Base-by-base conservation (phyloP, 2,888 invertebrate species). In the Thumatha senex region DNA sequence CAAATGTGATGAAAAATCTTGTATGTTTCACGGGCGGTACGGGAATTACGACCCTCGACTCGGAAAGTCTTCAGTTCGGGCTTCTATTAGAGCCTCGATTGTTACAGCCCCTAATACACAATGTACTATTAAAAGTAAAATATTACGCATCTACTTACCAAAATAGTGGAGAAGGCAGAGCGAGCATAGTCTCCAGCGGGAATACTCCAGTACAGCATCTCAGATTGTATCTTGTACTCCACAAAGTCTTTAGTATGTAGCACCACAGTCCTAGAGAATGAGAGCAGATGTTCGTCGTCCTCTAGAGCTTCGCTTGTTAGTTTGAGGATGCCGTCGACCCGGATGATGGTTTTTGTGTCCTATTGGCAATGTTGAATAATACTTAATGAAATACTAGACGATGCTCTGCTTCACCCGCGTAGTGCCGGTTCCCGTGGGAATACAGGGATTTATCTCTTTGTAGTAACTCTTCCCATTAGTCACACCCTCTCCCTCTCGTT, bases 171-270 rank as follows among this genome's bases (percentile, higher is more conserved):
- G 53, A 89, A 90, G 0, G 88, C 86, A 0, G 61, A 61, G 1
- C 69, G 67, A 0, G 77, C 73, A 53, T 80, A 89, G 7, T 87
- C 86, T 1, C 76, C 63, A 0, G 86, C 82, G 0, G 94, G 92
- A 54, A 76, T 91, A 35, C 93, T 92, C 72, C 96, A 90, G 70
- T 93, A 92, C 10, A 95, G 66, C 86, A 94, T 92, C 70, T 96
- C 96, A 71, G 96, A 95, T 2, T 86, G 72, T 46, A 96, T 95
- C 58, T 92, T 92, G 74, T 94, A 95, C 48, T 94, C 93, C 0
- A 72, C 63, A 0, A 84, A 84, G 18, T 89, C 84, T 5, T 73
- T 71, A 0, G 88, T 80, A 3, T 80, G 70, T 12, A 95, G 71
- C 0, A 93, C 85, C 46, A 95, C 92, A 0, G 93, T 93, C 36